A percentile compares a stretch with the other conserved stretches of the same genome.
Conservation (phyloP, 2,797 vertebrate genomes). For the Gambusia yucatana region DNA sequence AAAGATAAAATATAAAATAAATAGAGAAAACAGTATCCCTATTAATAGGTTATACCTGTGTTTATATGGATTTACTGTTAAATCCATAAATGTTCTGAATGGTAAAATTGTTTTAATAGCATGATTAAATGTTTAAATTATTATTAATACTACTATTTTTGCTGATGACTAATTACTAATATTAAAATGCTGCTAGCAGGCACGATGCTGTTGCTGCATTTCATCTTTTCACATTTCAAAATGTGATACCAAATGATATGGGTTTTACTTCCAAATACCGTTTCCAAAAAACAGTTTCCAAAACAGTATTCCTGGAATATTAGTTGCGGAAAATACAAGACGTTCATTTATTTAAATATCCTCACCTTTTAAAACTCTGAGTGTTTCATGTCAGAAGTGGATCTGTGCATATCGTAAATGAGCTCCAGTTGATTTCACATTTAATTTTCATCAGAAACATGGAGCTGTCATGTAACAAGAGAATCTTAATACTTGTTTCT, state of each 20-base stretch:
- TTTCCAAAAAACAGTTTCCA: not conserved
- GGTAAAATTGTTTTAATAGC: not conserved
- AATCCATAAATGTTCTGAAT: not conserved
- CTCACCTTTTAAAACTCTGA: not conserved
- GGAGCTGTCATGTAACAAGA: not conserved
- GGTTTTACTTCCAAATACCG: not conserved
- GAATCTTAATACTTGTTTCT: not conserved
- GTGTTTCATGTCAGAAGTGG: not conserved
- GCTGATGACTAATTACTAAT: not conserved
- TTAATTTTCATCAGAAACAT: not conserved
- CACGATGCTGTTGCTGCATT: not conserved
- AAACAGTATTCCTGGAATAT: no score
- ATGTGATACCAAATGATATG: not conserved
- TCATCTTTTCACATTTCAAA: not conserved
- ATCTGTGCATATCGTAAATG: not conserved
- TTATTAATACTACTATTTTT: not conserved
- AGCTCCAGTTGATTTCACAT: conserved; percentile 10
- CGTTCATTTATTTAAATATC: not conserved
- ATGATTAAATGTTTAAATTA: not conserved
- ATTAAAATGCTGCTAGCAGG: not conserved
- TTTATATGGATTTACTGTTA: not conserved
- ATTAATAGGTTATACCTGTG: not conserved
- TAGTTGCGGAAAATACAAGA: not conserved
- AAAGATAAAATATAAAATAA: not conserved
- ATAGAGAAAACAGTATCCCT: not conserved